A percentile compares a stretch with the other conserved stretches of the same genome.
These are phyloP conservation scores for Rhineura floridana DNA, from an alignment of 2,113 vertebrate species.

Conservation along the genomic window DNA sequence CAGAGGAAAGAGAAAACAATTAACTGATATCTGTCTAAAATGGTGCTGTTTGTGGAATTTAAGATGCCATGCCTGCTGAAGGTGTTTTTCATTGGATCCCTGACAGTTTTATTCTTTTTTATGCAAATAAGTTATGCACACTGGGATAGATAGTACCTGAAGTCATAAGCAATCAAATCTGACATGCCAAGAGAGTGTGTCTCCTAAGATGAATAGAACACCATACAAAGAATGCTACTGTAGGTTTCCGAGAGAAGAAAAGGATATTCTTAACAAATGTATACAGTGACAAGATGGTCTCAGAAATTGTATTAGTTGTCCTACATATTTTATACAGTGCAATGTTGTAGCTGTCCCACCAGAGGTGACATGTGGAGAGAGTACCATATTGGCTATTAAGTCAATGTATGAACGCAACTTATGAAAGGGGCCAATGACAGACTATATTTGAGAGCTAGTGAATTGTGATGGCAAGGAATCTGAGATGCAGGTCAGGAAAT, in stretches of 20 bases:
- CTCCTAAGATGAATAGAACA: neutral
- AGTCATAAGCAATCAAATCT: slow-evolving; percentile 1
- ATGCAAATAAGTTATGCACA: neutral
- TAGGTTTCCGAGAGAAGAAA: neutral
- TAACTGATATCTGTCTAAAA: neutral
- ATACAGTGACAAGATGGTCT: neutral
- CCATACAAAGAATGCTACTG: neutral
- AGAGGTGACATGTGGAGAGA: too few relatives aligned
- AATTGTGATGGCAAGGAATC: too few relatives aligned
- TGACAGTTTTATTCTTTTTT: slow-evolving; percentile 6
- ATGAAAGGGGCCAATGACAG: too few relatives aligned
- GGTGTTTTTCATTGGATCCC: neutral
- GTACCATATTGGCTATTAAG: too few relatives aligned
- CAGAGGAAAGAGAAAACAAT: neutral
- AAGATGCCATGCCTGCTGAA: neutral
- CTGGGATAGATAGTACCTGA: neutral
- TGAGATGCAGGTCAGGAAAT: too few relatives aligned
- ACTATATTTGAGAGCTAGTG: too few relatives aligned
- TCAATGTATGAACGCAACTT: too few relatives aligned
- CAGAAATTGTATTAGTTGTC: neutral
- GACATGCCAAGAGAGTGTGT: neutral
- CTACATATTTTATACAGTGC: too few relatives aligned
- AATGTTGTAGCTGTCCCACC: too few relatives aligned
- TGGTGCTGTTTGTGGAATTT: neutral
- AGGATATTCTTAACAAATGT: neutral